Conservation (phyloP, 1,140 invertebrate species). For the Penaeus chinensis region DNA sequence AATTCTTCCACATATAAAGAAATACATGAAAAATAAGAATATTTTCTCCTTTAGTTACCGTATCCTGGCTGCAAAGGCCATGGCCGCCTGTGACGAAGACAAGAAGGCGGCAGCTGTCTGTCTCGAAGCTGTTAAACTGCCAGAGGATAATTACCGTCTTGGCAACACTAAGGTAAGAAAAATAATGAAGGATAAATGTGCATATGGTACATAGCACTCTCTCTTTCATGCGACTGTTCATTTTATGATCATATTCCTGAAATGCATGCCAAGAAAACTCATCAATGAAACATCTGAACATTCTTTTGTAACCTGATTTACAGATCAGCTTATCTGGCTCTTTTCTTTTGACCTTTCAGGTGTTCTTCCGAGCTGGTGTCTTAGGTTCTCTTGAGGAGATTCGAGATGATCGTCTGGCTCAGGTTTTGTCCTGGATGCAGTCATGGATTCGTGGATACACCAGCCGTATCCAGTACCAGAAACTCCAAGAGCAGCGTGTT, state of each 20-base stretch:
- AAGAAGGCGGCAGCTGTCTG: slow-evolving; percentile 70
- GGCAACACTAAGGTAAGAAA: slow-evolving; percentile 74
- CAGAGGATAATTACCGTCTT: slow-evolving; percentile 73
- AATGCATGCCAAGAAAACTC: too few relatives aligned
- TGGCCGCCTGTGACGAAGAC: slow-evolving; percentile 71
- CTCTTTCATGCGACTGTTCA: too few relatives aligned
- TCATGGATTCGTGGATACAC: slow-evolving; percentile 88
- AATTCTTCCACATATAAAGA: not conserved
- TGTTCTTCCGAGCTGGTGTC: slow-evolving; percentile 68
- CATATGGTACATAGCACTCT: too few relatives aligned
- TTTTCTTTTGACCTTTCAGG: slow-evolving; percentile 73
- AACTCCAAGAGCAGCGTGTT: slow-evolving; percentile 90
- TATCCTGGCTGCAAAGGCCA: slow-evolving; percentile 74
- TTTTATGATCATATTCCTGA: too few relatives aligned
- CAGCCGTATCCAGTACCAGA: slow-evolving; percentile 93
- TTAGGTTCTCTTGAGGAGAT: slow-evolving; percentile 43
- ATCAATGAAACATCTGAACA: too few relatives aligned
- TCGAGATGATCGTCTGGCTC: slow-evolving; percentile 80
- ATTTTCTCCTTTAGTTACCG: slow-evolving; percentile 70
- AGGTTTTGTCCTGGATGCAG: slow-evolving; percentile 99
- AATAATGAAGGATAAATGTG: too few relatives aligned
- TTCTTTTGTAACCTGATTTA: too few relatives aligned
- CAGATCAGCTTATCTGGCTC: too few relatives aligned
- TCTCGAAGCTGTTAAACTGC: slow-evolving; percentile 71
- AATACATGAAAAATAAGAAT: not conserved